Base-by-base conservation (phyloP, 2,888 invertebrate genomes). In the Phengaris arion region DNA sequence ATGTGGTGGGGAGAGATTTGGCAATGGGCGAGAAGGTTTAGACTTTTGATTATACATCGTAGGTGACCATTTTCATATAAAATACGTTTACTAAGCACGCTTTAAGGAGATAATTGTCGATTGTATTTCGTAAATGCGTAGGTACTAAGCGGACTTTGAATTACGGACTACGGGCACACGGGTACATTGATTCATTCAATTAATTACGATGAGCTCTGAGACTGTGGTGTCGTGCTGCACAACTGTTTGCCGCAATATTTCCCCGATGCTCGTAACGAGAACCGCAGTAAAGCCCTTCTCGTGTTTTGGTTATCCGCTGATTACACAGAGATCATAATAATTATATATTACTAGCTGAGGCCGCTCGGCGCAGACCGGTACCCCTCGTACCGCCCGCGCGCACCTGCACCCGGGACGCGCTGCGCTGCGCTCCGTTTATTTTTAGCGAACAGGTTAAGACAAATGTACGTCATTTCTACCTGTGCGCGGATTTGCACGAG, bases 361-460 rank as follows among this genome's bases (percentile, higher is more conserved):
- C 69, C 76, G 77, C 73, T 68, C 74, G 80, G 76, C 77, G 75
- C 74, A 76, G 80, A 80, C 81, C 82, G 81, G 81, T 80, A 78
- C 64, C 76, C 68, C 15, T 75, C 64, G 8, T 74, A 9, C 68
- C 68, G 57, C 8, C 68, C 57, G 59, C 59, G 22, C 51, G 74
- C 76, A 70, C 77, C 79, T 69, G 68, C 64, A 76, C 75, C 78
- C 77, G 76, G 52, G 74, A 57, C 70, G 73, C 75, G 46, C 75
- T 69, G 72, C 72, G 77, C 75, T 74, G 81, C 81, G 81, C 81
- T 81, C 82, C 80, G 86, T 87, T 87, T 89, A 89, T 89, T 89
- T 89, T 87, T 87, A 88, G 85, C 85, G 81, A 85, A 87, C 89
- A 83, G 86, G 89, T 89, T 87, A 82, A 82, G 82, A 85, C 82